These are phyloP conservation scores for Caranx melampygus DNA, from an alignment of 2,113 vertebrate genomes.

Conservation along the genomic window DNA sequence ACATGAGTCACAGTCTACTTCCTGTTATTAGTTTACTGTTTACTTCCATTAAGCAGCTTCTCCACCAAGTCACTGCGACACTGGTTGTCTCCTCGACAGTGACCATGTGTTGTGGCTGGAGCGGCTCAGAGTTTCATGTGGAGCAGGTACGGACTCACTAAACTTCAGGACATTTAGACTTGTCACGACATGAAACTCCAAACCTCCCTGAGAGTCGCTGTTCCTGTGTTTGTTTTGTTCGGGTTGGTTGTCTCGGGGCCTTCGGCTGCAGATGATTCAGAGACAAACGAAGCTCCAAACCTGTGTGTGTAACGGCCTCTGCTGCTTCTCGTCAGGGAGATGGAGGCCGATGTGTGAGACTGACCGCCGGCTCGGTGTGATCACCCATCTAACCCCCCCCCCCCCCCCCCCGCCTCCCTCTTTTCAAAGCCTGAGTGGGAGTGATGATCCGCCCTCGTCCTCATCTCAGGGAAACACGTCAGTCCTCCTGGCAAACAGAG, in stretches of 20 bases:
- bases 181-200: too few species aligned
- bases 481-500: slow-evolving; percentile 24
- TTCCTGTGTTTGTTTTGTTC: not conserved
- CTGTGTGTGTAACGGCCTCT: slow-evolving; percentile 46
- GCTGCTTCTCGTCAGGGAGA: slow-evolving; percentile 21
- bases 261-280: slow-evolving; percentile 50
- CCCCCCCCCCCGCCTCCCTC: too few species aligned
- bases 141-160: too few species aligned
- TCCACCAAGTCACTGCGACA: too few species aligned
- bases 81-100: too few species aligned
- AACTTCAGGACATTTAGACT: too few species aligned
- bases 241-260: slow-evolving; percentile 28
- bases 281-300: slow-evolving; percentile 32
- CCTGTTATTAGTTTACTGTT: too few species aligned
- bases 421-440: slow-evolving; percentile 32
- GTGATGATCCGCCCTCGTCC: slow-evolving; percentile 23
- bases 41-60: too few species aligned
- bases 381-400: not conserved
- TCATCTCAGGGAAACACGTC: slow-evolving; percentile 48
- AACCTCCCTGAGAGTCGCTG: too few species aligned
- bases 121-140: too few species aligned
- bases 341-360: slow-evolving; percentile 31
- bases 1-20: too few species aligned
- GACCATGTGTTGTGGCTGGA: too few species aligned
- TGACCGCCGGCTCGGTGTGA: slow-evolving; percentile 16